phyloP scores from a whole-genome alignment of 2,797 vertebrate genomes.

The Acropternis orthonyx region DNA sequence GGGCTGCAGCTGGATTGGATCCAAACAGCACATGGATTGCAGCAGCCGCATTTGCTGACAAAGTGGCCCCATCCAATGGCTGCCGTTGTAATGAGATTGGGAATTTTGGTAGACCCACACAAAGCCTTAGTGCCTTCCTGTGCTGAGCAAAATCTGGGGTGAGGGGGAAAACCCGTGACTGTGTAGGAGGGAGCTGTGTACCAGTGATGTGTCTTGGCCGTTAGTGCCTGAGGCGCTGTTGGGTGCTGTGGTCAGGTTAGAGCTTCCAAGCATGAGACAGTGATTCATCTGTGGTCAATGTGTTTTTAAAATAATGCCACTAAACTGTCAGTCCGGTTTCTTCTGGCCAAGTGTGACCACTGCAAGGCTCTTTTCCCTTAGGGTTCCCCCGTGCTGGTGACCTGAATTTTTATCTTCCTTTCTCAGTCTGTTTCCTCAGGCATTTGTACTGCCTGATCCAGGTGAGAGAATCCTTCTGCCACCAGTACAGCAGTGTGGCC shows the following conservation, averaged over 20 bases:
- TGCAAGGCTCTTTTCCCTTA: not conserved
- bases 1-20: not conserved
- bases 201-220: not conserved
- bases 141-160: not conserved
- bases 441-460: not conserved
- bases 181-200: not conserved
- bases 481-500: not conserved
- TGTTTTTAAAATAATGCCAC: slow-evolving; percentile 18
- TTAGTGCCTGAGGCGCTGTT: not conserved
- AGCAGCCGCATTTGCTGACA: not conserved
- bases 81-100: not conserved
- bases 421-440: not conserved
- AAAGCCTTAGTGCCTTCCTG: not conserved
- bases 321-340: not conserved
- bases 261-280: not conserved
- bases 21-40: fast-evolving
- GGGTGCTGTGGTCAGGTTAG: not conserved
- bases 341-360: not conserved
- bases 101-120: not conserved
- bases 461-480: not conserved
- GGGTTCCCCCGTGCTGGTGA: not conserved
- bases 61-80: not conserved
- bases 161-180: not conserved
- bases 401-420: not conserved
- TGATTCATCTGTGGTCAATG: slow-evolving; percentile 41